Conservation (phyloP, 2,888 invertebrate genomes). For the Agriopis marginaria region DNA sequence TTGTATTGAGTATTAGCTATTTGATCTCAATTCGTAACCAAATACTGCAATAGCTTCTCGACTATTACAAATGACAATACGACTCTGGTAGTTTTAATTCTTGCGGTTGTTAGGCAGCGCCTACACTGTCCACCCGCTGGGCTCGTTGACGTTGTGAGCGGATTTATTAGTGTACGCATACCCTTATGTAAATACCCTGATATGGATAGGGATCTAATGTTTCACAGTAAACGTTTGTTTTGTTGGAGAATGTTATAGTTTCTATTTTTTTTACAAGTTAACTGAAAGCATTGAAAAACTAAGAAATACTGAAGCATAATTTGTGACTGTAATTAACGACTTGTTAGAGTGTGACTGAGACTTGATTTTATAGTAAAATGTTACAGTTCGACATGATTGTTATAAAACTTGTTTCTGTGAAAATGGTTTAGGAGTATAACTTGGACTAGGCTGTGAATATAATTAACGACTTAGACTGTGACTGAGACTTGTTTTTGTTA, state of each 20-base stretch:
- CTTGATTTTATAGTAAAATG: no score
- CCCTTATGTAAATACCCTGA: slow-evolving; percentile 36
- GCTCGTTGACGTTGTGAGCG: slow-evolving; percentile 32
- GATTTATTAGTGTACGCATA: slow-evolving; percentile 38
- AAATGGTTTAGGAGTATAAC: no score
- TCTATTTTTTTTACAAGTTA: neutral
- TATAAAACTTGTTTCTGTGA: no score
- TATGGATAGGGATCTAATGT: slow-evolving; percentile 29
- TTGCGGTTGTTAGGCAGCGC: slow-evolving; percentile 33
- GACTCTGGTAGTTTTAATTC: slow-evolving; percentile 31
- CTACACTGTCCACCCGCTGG: slow-evolving; percentile 43
- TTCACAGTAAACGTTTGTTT: slow-evolving; percentile 12
- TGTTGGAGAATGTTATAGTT: neutral
- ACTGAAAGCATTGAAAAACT: no score
- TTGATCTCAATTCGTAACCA: slow-evolving; percentile 2
- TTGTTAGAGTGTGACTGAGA: no score
- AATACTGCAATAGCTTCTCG: neutral
- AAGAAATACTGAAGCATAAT: no score
- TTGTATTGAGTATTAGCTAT: no score
- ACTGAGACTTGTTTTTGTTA: no score
- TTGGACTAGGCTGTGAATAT: no score
- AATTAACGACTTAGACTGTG: no score
- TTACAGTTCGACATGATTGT: no score
- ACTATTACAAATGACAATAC: slow-evolving; percentile 41
- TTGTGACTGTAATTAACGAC: no score